A percentile compares a stretch with the other conserved stretches of the same genome.
Conservation (phyloP, 2,797 vertebrate genomes). For the Tokudaia tokunoshimensis region DNA sequence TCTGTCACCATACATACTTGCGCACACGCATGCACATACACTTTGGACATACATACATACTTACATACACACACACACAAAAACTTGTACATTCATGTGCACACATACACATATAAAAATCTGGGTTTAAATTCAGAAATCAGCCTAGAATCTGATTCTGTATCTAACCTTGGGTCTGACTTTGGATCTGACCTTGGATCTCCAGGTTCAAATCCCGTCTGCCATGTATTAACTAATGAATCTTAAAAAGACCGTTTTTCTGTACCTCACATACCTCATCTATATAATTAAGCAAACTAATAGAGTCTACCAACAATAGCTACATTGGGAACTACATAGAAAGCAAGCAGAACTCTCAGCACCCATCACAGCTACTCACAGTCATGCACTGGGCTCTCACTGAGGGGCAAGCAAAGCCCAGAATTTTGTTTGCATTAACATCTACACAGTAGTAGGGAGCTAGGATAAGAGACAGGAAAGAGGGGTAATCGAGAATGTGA, state of each 20-base stretch:
- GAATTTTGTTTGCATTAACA: conserved; percentile 17
- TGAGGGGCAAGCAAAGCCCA: conserved; percentile 6
- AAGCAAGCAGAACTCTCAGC: not conserved
- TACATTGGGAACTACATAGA: not conserved
- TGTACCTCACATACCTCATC: conserved; percentile 22
- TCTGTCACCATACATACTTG: not conserved
- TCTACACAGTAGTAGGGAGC: not conserved
- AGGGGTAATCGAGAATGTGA: no score
- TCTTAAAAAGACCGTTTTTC: conserved; percentile 51
- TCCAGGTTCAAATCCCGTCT: not conserved
- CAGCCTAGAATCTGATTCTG: not conserved
- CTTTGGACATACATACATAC: not conserved
- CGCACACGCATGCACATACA: not conserved
- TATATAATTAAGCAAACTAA: conserved; percentile 31
- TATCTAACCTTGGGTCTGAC: not conserved
- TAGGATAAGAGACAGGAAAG: not conserved
- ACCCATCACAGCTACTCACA: not conserved
- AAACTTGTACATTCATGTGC: not conserved
- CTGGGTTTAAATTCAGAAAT: conserved; percentile 40
- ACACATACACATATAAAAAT: not conserved
- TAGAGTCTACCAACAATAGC: conserved; percentile 17
- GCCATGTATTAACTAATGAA: not conserved
- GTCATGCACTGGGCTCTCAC: conserved; percentile 1
- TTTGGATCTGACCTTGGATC: not conserved
- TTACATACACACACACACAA: not conserved